These are phyloP conservation scores for Calameuta filiformis DNA, from an alignment of 2,888 invertebrate species.

Conservation along the genomic window DNA sequence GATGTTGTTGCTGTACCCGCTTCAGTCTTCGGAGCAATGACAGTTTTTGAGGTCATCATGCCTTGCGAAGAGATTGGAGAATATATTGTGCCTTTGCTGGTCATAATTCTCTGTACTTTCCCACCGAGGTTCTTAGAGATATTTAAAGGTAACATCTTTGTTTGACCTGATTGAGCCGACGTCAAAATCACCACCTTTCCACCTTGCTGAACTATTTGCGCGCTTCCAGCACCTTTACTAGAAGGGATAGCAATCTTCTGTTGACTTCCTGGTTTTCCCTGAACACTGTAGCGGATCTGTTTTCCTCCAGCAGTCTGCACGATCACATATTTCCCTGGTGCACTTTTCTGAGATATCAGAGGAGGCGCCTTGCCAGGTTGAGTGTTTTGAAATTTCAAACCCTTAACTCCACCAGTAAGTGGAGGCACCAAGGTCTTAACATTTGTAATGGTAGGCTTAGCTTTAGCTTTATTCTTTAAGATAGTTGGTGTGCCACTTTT, in stretches of 20 bases:
- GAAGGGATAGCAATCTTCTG: conserved; percentile 52
- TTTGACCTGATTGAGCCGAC: conserved; percentile 52
- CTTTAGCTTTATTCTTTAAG: conserved; percentile 57
- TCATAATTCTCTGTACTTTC: conserved; percentile 69
- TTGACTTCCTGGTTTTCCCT: conserved; percentile 45
- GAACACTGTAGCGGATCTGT: conserved; percentile 55
- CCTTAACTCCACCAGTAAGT: conserved; percentile 52
- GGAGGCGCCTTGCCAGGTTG: conserved; percentile 43
- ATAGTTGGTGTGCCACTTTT: conserved; percentile 59
- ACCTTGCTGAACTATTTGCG: conserved; percentile 60
- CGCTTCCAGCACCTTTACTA: conserved; percentile 47
- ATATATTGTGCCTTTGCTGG: conserved; percentile 71
- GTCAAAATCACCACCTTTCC: conserved; percentile 62
- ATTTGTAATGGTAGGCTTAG: conserved; percentile 59
- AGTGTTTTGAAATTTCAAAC: conserved; percentile 51
- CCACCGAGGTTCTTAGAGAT: conserved; percentile 64
- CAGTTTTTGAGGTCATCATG: conserved; percentile 42
- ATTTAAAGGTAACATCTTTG: conserved; percentile 55
- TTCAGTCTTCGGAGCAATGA: conserved; percentile 60
- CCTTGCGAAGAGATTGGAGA: conserved; percentile 44
- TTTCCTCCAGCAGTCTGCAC: conserved; percentile 58
- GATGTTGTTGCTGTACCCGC: conserved; percentile 45
- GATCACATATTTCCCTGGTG: conserved; percentile 58
- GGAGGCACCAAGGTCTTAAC: conserved; percentile 60
- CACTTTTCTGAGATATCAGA: conserved; percentile 46